A percentile compares a stretch with the other conserved stretches of the same genome.
phyloP scores from a whole-genome alignment of 2,797 vertebrate genomes.

The Lutjanus argentimaculatus region DNA sequence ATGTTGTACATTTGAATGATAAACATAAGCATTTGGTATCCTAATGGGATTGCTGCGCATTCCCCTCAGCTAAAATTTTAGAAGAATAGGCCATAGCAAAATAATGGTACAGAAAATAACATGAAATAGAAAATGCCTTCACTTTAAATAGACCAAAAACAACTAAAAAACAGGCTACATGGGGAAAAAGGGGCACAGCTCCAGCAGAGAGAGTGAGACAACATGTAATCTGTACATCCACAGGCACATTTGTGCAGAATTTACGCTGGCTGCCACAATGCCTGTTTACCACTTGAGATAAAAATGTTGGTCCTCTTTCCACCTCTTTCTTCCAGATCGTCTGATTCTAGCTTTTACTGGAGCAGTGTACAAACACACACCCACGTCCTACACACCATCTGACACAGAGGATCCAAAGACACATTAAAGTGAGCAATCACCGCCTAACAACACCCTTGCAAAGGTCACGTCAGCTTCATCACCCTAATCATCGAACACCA shows the following conservation, averaged over 20 bases:
- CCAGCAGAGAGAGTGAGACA: too few species aligned
- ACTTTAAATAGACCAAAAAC: too few species aligned
- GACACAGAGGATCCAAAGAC: constrained; percentile 57
- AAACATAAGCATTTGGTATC: too few species aligned
- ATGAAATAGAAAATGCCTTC: background rate
- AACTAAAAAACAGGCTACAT: background rate
- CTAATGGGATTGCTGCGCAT: too few species aligned
- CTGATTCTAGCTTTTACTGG: constrained; percentile 6
- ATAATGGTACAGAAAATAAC: background rate
- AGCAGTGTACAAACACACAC: constrained; percentile 37
- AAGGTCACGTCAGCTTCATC: constrained; percentile 81
- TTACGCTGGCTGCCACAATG: background rate
- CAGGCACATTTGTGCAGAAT: background rate
- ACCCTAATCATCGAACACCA: constrained; percentile 75
- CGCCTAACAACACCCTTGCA: constrained; percentile 71
- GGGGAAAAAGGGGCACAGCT: background rate
- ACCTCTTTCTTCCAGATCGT: constrained; percentile 8
- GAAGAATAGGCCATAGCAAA: too few species aligned
- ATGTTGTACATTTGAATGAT: too few species aligned
- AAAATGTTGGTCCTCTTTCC: background rate
- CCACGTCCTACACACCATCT: constrained; percentile 36
- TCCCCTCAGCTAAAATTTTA: too few species aligned
- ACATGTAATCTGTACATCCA: background rate
- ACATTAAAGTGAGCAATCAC: constrained; percentile 80
- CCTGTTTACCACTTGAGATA: background rate